Evolutionary conservation across 2,113 vertebrate genomes (phyloP).

Genomic region (Sander vitreus): DNA sequence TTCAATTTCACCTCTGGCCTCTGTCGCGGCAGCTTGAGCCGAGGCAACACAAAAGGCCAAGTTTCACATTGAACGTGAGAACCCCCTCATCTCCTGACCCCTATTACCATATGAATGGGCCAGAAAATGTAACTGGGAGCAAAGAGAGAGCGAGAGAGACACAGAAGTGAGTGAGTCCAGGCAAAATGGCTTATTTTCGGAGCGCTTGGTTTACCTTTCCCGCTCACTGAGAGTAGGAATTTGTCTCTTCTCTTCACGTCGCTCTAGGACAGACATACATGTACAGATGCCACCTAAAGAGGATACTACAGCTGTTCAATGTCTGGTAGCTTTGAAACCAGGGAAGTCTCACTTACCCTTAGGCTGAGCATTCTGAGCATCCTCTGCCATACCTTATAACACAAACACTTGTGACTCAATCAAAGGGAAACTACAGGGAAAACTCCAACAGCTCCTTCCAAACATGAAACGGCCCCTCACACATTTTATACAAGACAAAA

Average conservation of each 20-base stretch:
- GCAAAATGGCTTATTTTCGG: conserved; percentile 43
- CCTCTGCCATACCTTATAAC: background rate
- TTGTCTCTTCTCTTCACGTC: background rate
- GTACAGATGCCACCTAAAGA: background rate
- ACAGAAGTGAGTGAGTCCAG: conserved; percentile 36
- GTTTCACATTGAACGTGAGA: conserved; percentile 94
- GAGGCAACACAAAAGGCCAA: conserved; percentile 88
- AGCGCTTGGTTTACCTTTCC: conserved; percentile 38
- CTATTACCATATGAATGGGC: conserved; percentile 94
- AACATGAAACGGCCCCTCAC: background rate
- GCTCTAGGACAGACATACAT: conserved; percentile 13
- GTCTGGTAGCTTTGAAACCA: background rate
- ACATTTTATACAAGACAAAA: too few species aligned
- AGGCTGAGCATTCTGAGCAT: background rate
- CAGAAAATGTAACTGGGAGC: conserved; percentile 81
- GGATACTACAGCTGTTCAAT: background rate
- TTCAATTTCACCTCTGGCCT: conserved; percentile 89
- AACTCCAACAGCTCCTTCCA: background rate
- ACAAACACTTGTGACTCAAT: background rate
- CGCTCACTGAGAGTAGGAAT: background rate
- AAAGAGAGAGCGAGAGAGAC: conserved; percentile 42
- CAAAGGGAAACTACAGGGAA: background rate
- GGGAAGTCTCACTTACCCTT: background rate
- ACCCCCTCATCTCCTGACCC: conserved; percentile 94
- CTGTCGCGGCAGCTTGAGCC: conserved; percentile 85